Evolutionary conservation across 2,113 vertebrate species (phyloP).

Genomic region (Oryctolagus cuniculus): mOryCun1.1 NC_091432.1:165944001-165944500

Average conservation of each 20-base stretch:
- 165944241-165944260: background rate
- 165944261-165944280: background rate
- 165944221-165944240: background rate
- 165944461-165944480: background rate
- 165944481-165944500: background rate
- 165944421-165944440: background rate
- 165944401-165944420: background rate
- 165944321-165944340: background rate
- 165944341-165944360: background rate
- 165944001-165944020: background rate
- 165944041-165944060: background rate
- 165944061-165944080: background rate
- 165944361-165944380: background rate
- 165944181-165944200: background rate
- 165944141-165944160: background rate
- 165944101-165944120: background rate
- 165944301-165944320: background rate
- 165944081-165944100: background rate
- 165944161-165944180: background rate
- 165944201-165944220: background rate
- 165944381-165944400: background rate
- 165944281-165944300: background rate
- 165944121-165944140: background rate
- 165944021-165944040: background rate
- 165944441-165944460: accelerated